phyloP scores from a whole-genome alignment of 2,888 invertebrate genomes.

The Drosophila antonietae region DNA sequence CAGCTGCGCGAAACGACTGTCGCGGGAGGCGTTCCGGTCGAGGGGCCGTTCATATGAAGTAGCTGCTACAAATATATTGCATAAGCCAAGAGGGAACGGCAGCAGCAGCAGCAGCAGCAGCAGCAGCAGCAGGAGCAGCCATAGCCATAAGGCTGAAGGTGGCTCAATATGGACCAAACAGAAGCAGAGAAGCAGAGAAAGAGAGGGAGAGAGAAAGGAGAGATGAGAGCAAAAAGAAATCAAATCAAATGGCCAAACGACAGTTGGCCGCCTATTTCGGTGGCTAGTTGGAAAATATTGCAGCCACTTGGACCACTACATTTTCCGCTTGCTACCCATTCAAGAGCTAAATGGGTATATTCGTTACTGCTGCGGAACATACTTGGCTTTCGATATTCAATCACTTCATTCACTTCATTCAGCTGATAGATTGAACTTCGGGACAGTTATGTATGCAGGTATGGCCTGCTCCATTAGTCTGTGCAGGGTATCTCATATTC shows the following conservation, averaged over 20 bases:
- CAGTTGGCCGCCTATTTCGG: conserved; percentile 55
- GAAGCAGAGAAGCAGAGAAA: not conserved
- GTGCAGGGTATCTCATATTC: not conserved
- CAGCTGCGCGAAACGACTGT: conserved; percentile 71
- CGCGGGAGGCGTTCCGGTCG: conserved; percentile 11
- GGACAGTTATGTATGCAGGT: not conserved
- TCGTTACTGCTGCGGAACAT: not conserved
- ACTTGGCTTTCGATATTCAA: no score
- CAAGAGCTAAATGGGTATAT: not conserved
- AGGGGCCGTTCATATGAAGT: conserved; percentile 34
- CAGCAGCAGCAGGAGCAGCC: conserved; percentile 17
- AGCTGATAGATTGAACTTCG: no score
- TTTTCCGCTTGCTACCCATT: not conserved
- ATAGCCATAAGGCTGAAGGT: conserved; percentile 21
- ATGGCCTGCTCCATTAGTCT: not conserved
- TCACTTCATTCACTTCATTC: not conserved
- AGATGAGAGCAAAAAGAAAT: conserved; percentile 26
- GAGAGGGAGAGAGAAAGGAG: not conserved
- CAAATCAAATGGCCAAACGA: conserved; percentile 57
- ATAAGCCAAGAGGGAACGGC: conserved; percentile 42
- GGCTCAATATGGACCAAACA: conserved; percentile 36
- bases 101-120: conserved; percentile 12
- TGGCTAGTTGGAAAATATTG: conserved; percentile 58
- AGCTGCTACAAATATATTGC: conserved; percentile 54
- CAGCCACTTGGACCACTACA: conserved; percentile 40